These are phyloP conservation scores for Corvus cornix DNA, from an alignment of 2,113 vertebrate species.

Conservation along the genomic window DNA sequence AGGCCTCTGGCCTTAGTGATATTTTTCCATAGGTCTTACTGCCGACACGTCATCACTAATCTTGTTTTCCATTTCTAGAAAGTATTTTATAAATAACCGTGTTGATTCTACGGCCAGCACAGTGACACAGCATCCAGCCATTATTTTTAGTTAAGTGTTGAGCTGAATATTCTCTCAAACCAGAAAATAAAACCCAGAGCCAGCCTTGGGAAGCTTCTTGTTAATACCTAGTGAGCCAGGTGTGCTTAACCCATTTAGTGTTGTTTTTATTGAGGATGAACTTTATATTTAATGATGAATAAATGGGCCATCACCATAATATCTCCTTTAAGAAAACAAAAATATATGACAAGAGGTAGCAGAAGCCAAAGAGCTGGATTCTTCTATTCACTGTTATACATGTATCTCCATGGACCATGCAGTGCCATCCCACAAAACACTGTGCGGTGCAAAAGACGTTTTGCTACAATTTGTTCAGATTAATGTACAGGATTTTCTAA, in stretches of 20 bases:
- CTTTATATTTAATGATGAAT: not conserved
- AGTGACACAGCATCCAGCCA: constrained; percentile 44
- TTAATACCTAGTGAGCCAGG: constrained; percentile 4
- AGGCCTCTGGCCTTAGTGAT: constrained; percentile 38
- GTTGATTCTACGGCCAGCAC: constrained; percentile 52
- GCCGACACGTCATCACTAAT: constrained; percentile 54
- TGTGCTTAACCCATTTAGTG: not conserved
- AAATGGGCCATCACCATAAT: not conserved
- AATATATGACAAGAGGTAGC: not conserved
- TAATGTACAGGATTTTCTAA: constrained; percentile 17
- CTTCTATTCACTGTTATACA: not conserved
- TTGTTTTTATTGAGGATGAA: not conserved
- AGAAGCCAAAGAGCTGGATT: not conserved
- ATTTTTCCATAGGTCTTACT: constrained; percentile 56
- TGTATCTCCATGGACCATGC: not conserved
- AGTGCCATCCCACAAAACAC: not conserved
- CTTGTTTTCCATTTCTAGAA: constrained; percentile 67
- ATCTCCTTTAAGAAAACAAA: not conserved
- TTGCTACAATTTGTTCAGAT: constrained; percentile 29
- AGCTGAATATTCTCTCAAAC: constrained; percentile 32
- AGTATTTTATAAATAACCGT: constrained; percentile 67
- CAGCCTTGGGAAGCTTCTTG: not conserved
- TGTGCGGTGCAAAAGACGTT: not conserved
- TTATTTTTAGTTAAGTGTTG: constrained; percentile 50
- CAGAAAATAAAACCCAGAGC: not conserved